phyloP scores from a whole-genome alignment of 1,140 invertebrate species.

The Sesamia nonagrioides region DNA sequence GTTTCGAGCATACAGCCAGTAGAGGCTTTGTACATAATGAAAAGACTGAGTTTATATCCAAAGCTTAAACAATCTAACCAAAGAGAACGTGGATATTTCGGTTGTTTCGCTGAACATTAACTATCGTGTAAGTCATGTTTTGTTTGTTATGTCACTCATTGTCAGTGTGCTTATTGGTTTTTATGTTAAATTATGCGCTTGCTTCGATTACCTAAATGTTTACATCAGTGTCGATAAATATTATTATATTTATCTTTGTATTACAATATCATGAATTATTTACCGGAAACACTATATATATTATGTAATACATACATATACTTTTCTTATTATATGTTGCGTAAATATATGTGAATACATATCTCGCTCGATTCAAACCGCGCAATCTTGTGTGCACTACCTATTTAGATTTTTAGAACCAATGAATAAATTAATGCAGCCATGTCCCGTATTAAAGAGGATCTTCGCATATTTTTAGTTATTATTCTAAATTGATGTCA shows the following conservation, averaged over 20 bases:
- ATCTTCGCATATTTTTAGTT: conserved; percentile 9
- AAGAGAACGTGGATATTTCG: conserved; percentile 83
- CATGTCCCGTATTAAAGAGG: not conserved
- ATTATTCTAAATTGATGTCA: not conserved
- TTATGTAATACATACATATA: conserved; percentile 44
- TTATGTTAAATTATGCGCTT: conserved; percentile 79
- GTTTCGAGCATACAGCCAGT: conserved; percentile 66
- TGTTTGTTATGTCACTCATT: conserved; percentile 86
- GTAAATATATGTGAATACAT: conserved; percentile 7
- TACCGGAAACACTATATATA: conserved; percentile 24
- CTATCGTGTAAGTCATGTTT: conserved; percentile 86
- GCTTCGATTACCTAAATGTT: conserved; percentile 79
- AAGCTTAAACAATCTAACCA: conserved; percentile 77
- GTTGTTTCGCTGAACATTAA: conserved; percentile 82
- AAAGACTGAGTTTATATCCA: conserved; percentile 85
- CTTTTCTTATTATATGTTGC: conserved; percentile 18
- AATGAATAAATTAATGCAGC: conserved; percentile 20
- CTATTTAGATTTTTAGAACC: no score
- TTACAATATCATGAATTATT: conserved; percentile 48
- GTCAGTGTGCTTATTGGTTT: conserved; percentile 84
- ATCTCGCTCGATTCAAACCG: conserved; percentile 8
- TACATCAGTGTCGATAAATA: conserved; percentile 58
- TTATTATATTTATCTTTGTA: conserved; percentile 60
- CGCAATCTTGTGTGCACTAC: conserved; percentile 12
- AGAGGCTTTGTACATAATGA: conserved; percentile 83